These are phyloP conservation scores for Thunnus maccoyii DNA, from an alignment of 2,113 vertebrate genomes.

Conservation along the genomic window DNA sequence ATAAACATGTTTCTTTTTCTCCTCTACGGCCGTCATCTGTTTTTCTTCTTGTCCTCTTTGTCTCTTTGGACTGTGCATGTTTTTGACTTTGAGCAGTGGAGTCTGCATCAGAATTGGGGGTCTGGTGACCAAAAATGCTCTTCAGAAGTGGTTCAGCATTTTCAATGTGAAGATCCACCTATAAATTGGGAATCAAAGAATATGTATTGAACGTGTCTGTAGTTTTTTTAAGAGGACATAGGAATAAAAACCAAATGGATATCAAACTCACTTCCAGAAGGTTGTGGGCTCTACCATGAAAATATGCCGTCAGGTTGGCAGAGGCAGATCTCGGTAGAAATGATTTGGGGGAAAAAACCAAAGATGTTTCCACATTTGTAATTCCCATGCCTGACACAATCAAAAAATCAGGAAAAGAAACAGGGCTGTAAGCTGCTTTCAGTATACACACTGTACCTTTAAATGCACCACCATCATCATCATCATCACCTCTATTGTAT, in stretches of 20 bases:
- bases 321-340: slow-evolving; percentile 88
- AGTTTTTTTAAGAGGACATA: background rate
- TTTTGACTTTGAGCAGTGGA: slow-evolving; percentile 20
- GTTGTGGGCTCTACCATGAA: slow-evolving; percentile 87
- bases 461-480: background rate
- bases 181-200: background rate
- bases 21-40: slow-evolving; percentile 29
- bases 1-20: slow-evolving; percentile 79
- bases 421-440: background rate
- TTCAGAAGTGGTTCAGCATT: slow-evolving; percentile 78
- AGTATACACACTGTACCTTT: too few species aligned
- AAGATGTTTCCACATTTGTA: slow-evolving; percentile 86
- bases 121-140: slow-evolving; percentile 66
- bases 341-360: slow-evolving; percentile 90
- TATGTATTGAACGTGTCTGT: background rate
- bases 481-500: background rate
- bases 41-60: slow-evolving; percentile 30
- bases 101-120: slow-evolving; percentile 21
- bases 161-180: slow-evolving; percentile 81
- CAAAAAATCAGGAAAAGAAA: background rate
- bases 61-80: slow-evolving; percentile 10
- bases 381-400: slow-evolving; percentile 81
- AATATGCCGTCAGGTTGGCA: slow-evolving; percentile 86
- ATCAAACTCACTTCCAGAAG: slow-evolving; percentile 87
- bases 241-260: background rate